phyloP scores from a whole-genome alignment of 2,888 invertebrate genomes.

The Silvanus unidentatus region DNA sequence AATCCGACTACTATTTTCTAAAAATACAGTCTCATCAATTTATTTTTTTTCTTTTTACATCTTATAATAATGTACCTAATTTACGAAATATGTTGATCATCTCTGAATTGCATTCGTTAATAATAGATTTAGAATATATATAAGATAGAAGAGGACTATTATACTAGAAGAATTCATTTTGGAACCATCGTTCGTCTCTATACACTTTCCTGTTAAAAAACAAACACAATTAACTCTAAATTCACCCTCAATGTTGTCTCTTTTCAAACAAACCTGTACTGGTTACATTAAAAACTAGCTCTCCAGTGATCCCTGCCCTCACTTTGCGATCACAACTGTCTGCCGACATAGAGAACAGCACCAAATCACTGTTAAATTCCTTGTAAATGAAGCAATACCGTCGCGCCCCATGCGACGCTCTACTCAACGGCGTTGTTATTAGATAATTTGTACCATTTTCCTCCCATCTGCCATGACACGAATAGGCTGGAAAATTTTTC shows the following conservation, averaged over 20 bases:
- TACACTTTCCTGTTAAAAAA: constrained; percentile 58
- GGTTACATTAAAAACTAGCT: constrained; percentile 65
- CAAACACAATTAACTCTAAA: constrained; percentile 5
- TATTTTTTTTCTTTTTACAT: constrained; percentile 1
- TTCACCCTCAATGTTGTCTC: neutral
- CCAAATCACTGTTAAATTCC: constrained; percentile 50
- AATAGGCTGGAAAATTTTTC: constrained; percentile 60
- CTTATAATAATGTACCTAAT: constrained; percentile 29
- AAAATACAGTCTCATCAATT: constrained; percentile 33
- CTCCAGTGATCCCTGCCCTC: constrained; percentile 50
- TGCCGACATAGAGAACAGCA: constrained; percentile 57
- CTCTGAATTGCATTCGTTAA: constrained; percentile 25
- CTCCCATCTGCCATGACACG: constrained; percentile 85
- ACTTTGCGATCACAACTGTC: constrained; percentile 59
- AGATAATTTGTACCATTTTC: constrained; percentile 82
- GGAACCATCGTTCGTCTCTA: constrained; percentile 45
- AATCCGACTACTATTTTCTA: neutral
- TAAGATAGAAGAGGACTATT: constrained; percentile 11
- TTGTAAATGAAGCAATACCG: constrained; percentile 74
- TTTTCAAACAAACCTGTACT: constrained; percentile 51
- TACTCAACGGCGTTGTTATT: constrained; percentile 69
- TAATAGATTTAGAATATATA: constrained; percentile 20
- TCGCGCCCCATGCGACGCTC: constrained; percentile 59
- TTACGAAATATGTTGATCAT: constrained; percentile 33
- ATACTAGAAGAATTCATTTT: constrained; percentile 11